Evolutionary conservation across 2,113 vertebrate genomes (phyloP).

Genomic region (Hippocampus comes): DNA sequence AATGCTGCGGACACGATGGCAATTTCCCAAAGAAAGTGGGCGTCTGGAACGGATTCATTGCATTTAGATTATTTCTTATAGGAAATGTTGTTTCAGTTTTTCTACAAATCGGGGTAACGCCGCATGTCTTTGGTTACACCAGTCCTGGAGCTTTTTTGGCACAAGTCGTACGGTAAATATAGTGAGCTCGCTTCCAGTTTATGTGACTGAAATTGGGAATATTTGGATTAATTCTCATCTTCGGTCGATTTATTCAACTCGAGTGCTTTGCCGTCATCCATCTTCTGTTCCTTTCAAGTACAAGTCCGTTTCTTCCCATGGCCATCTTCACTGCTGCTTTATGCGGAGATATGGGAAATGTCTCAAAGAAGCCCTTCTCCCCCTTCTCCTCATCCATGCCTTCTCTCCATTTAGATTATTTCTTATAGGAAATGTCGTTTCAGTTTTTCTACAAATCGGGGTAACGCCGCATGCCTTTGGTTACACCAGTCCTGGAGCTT

Average conservation of each 20-base stretch:
- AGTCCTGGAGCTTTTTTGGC: background rate
- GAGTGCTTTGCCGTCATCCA: conserved; percentile 4
- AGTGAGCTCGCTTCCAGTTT: background rate
- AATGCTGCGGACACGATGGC: background rate
- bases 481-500: background rate
- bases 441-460: background rate
- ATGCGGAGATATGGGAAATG: conserved; percentile 68
- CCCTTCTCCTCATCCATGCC: conserved; percentile 17
- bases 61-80: background rate
- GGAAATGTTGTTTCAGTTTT: background rate
- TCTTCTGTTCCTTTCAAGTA: conserved; percentile 1
- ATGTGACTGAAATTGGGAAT: background rate
- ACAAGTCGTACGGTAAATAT: background rate
- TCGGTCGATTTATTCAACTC: conserved; percentile 8
- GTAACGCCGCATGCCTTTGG: background rate
- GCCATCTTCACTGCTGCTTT: conserved; percentile 55
- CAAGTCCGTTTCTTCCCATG: conserved; percentile 39
- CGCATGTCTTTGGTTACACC: background rate
- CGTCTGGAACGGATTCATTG: background rate
- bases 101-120: background rate
- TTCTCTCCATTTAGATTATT: background rate
- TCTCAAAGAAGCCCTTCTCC: conserved; percentile 41
- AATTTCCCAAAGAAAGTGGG: background rate
- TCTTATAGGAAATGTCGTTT: background rate
- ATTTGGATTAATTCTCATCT: background rate